A percentile compares a stretch with the other conserved stretches of the same genome.
Evolutionary conservation across 1,140 invertebrate genomes (phyloP).

Genomic region (Ostrea edulis): DNA sequence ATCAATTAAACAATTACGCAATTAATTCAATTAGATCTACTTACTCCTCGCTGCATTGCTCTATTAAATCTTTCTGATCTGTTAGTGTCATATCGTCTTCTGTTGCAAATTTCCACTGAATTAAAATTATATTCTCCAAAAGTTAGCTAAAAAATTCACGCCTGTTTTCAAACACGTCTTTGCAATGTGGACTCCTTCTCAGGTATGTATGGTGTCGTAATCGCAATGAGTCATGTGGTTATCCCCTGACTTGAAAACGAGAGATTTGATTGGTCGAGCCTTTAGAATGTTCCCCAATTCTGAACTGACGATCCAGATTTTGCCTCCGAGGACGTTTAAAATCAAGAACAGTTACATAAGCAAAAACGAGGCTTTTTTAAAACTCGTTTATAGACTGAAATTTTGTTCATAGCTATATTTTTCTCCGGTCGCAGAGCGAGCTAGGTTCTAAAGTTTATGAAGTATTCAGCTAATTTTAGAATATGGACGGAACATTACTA

Average conservation of each 20-base stretch:
- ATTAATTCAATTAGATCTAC: background rate
- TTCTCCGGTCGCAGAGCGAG: background rate
- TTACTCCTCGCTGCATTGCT: constrained; percentile 41
- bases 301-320: constrained; percentile 11
- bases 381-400: background rate
- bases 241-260: background rate
- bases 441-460: background rate
- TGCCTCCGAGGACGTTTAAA: background rate
- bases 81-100: background rate
- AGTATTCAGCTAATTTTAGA: background rate
- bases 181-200: background rate
- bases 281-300: background rate
- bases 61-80: background rate
- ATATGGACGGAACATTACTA: background rate
- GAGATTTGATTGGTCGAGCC: constrained; percentile 17
- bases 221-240: constrained; percentile 26
- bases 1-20: too few species aligned
- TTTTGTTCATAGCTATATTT: background rate
- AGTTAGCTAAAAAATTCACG: background rate
- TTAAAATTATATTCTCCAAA: background rate
- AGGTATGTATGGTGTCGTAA: background rate
- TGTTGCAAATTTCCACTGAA: background rate
- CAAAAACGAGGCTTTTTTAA: background rate
- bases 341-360: background rate
- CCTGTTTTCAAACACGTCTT: background rate